Evolutionary conservation across 2,888 invertebrate genomes (phyloP), one percentile per base, ranked within the genome.

Genomic region (Marasmarcha lunaedactyla): DNA sequence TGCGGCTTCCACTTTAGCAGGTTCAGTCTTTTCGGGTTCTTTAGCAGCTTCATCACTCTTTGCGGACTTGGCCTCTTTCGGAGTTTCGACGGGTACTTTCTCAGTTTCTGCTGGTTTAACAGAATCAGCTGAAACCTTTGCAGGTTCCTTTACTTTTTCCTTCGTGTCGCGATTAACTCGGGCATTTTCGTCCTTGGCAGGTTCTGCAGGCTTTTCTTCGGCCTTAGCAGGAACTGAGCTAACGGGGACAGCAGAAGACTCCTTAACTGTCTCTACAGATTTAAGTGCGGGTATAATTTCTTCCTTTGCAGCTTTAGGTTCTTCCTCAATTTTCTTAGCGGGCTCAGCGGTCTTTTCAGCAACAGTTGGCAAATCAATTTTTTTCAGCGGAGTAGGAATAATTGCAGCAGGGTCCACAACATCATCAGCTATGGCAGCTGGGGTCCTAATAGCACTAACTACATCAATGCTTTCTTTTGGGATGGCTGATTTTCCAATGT

Each of bases 91-190:
- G n/a, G 45, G 39, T 26, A 14, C 30, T 30, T 30, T 30, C 10
- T 10, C 39, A 34, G 49, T 45, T 33, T 50, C 51, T 14, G 42
- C 43, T n/a, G 50, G 44, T 54, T 55, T 54, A 40, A 39, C 40
- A 39, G 50, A 46, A 30, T 45, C 40, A 33, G 45, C 44, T 7
- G 47, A 42, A 12, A 38, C 45, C 37, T 39, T 47, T 45, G 41
- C 46, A 33, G 35, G 43, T 39, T 40, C 47, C 50, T 46, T 44
- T 38, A 20, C 41, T 35, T 45, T 41, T 13, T 68, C 73, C 40
- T 67, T 70, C 5, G 77, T 71, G 37, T 74, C 79, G 30, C 83
- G 73, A 12, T 76, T 61, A 41, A 78, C 71, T 27, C 77, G 60
- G 11, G 67, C 52, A 33, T 53, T 53, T 12, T 73, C 73, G 15